phyloP scores from a whole-genome alignment of 2,888 invertebrate species.

The Mythimna pallens region DNA sequence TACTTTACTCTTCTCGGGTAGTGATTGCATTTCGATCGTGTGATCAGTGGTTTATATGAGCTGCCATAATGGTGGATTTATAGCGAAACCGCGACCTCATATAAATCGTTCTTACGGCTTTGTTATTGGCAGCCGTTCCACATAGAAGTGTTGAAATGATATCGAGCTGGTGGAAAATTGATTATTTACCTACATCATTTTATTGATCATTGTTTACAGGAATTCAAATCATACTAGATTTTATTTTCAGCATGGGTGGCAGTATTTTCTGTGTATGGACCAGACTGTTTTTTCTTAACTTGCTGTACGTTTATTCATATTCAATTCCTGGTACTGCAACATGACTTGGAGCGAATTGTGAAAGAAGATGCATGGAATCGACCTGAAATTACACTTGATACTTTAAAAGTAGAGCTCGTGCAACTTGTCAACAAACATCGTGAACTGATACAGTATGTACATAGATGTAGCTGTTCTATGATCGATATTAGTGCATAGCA shows the following conservation, averaged over 20 bases:
- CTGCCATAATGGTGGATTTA: slow-evolving; percentile 60
- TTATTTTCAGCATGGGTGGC: slow-evolving; percentile 57
- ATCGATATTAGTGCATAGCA: not conserved
- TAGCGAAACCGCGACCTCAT: slow-evolving; percentile 57
- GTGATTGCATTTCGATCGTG: slow-evolving; percentile 59
- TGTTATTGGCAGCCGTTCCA: slow-evolving; percentile 54
- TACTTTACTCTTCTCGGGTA: slow-evolving; percentile 32
- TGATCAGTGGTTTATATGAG: slow-evolving; percentile 61
- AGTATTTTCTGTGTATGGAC: slow-evolving; percentile 69
- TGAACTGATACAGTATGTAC: slow-evolving; percentile 71
- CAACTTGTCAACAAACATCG: slow-evolving; percentile 70
- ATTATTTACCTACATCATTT: slow-evolving; percentile 33
- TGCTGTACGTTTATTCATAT: slow-evolving; percentile 75
- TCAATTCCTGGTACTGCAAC: slow-evolving; percentile 71
- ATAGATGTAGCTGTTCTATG: not conserved
- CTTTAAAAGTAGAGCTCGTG: slow-evolving; percentile 57
- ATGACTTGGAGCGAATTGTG: slow-evolving; percentile 68
- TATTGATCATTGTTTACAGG: slow-evolving; percentile 20
- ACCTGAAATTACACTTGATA: slow-evolving; percentile 22
- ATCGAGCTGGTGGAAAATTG: slow-evolving; percentile 47
- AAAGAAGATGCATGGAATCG: slow-evolving; percentile 27
- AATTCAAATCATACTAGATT: not conserved
- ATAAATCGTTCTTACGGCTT: slow-evolving; percentile 57
- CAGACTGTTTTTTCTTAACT: slow-evolving; percentile 74
- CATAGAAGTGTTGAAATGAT: slow-evolving; percentile 47